A percentile compares a stretch with the other conserved stretches of the same genome.
Conservation (phyloP, 2,113 vertebrate genomes). For the Oenanthe oenanthe region DNA sequence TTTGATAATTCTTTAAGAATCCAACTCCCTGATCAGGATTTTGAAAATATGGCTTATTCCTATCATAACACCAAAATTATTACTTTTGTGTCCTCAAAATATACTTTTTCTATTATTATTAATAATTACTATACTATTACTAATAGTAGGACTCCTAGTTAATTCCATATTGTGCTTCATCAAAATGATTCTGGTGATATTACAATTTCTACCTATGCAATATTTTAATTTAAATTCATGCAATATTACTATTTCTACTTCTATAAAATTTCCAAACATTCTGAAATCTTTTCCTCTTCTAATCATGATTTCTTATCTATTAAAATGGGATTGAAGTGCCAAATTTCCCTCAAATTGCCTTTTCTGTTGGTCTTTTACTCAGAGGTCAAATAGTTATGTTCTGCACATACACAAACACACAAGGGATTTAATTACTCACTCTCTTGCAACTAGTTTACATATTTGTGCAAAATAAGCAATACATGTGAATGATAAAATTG, state of each 20-base stretch:
- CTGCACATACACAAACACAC: not conserved
- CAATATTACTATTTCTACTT: not conserved
- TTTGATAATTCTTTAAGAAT: not conserved
- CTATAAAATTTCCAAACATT: not conserved
- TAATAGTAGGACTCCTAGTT: not conserved
- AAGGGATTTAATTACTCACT: not conserved
- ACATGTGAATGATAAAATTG: not conserved
- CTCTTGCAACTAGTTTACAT: not conserved
- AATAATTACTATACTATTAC: too few relatives aligned
- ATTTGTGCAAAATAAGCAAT: not conserved
- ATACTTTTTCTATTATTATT: not conserved
- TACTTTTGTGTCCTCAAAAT: not conserved
- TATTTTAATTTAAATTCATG: not conserved
- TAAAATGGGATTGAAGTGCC: not conserved
- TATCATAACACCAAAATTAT: not conserved
- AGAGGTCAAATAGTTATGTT: not conserved
- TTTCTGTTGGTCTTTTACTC: not conserved
- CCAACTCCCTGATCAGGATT: not conserved
- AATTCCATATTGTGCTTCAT: not conserved
- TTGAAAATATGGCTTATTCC: not conserved
- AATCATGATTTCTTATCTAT: not conserved
- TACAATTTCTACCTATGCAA: not conserved
- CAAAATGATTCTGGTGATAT: not conserved
- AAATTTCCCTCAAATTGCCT: not conserved
- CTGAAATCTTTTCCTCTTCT: not conserved